A percentile compares a stretch with the other conserved stretches of the same genome.
These are phyloP conservation scores for Rhinogobius similis DNA, from an alignment of 2,113 vertebrate genomes.

Conservation along the genomic window DNA sequence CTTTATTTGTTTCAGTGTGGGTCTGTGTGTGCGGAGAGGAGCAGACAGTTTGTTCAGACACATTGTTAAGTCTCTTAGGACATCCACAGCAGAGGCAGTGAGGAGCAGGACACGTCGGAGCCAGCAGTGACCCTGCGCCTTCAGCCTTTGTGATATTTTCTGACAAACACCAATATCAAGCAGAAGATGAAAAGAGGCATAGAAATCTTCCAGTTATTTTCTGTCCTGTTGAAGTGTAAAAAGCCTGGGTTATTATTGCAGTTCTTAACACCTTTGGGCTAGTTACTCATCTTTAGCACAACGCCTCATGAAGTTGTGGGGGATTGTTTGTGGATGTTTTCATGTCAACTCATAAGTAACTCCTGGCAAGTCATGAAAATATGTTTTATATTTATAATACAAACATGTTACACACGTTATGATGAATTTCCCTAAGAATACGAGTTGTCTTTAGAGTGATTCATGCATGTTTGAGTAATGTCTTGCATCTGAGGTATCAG, in stretches of 20 bases:
- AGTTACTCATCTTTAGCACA: slow-evolving; percentile 27
- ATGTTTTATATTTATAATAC: too few relatives aligned
- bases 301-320: neutral
- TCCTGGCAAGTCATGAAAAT: too few relatives aligned
- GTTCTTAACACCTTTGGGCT: slow-evolving; percentile 13
- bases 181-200: slow-evolving; percentile 4
- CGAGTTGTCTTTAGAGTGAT: too few relatives aligned
- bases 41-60: slow-evolving; percentile 62
- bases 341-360: too few relatives aligned
- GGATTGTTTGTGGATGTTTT: too few relatives aligned
- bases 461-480: too few relatives aligned
- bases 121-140: slow-evolving; percentile 40
- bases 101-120: slow-evolving; percentile 17
- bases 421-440: too few relatives aligned
- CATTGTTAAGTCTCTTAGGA: slow-evolving; percentile 40
- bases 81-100: slow-evolving; percentile 23
- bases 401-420: too few relatives aligned
- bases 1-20: slow-evolving; percentile 20
- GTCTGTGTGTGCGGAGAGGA: slow-evolving; percentile 36
- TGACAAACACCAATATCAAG: slow-evolving; percentile 46
- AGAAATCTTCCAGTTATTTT: neutral
- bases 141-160: slow-evolving; percentile 36
- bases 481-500: too few relatives aligned
- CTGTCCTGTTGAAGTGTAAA: slow-evolving; percentile 27
- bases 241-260: slow-evolving; percentile 11